These are phyloP conservation scores for Drosophila parabipectinata DNA, from an alignment of 1,140 invertebrate genomes.

Conservation along the genomic window DNA sequence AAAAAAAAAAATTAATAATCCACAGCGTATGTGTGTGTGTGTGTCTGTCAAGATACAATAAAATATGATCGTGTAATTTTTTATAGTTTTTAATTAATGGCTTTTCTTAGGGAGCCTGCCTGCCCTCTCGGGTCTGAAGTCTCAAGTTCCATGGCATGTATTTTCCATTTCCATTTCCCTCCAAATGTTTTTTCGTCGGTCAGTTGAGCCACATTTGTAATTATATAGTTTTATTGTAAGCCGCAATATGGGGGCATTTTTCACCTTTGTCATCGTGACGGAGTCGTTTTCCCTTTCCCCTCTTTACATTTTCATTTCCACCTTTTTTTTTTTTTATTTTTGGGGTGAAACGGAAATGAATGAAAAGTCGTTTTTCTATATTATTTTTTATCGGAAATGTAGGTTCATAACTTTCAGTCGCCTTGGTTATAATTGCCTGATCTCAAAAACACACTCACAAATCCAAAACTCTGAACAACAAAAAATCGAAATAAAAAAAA, in stretches of 20 bases:
- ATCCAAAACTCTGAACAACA: not conserved
- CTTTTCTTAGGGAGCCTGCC: slow-evolving; percentile 58
- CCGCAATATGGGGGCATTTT: slow-evolving; percentile 26
- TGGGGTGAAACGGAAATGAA: slow-evolving; percentile 36
- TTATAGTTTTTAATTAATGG: slow-evolving; percentile 83
- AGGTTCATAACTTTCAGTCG: slow-evolving; percentile 7
- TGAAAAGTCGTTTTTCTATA: slow-evolving; percentile 33
- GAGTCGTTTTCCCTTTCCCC: slow-evolving; percentile 11
- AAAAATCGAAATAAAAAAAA: too few species aligned
- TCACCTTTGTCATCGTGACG: slow-evolving; percentile 48
- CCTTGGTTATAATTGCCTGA: slow-evolving; percentile 5
- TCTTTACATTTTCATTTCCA: slow-evolving; percentile 13
- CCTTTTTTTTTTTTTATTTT: not conserved
- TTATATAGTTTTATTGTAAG: slow-evolving; percentile 44
- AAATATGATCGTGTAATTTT: slow-evolving; percentile 65
- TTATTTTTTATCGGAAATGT: not conserved
- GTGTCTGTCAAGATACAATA: slow-evolving; percentile 29
- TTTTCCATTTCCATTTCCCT: slow-evolving; percentile 49
- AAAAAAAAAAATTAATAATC: slow-evolving; percentile 48
- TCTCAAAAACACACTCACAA: not conserved
- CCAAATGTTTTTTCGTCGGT: slow-evolving; percentile 42
- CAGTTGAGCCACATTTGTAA: slow-evolving; percentile 48
- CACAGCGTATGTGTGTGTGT: slow-evolving; percentile 28
- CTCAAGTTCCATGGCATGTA: slow-evolving; percentile 17
- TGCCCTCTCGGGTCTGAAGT: not conserved